Percentiles rank a stretch among this genome's conserved stretches.
Conservation (phyloP, 2,797 vertebrate genomes). For the Clangula hyemalis region DNA sequence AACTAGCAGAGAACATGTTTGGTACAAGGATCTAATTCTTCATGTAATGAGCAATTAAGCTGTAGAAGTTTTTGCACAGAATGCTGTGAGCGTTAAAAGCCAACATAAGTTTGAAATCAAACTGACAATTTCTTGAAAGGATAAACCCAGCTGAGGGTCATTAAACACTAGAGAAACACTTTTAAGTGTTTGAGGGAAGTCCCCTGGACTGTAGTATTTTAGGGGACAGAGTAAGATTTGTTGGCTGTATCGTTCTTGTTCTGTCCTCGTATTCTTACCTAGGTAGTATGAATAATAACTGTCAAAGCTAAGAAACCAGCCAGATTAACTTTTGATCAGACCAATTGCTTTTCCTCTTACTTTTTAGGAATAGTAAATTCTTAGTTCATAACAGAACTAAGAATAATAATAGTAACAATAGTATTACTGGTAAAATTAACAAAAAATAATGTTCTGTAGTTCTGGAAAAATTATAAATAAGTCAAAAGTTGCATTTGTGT, state of each 20-base stretch:
- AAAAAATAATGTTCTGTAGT: neutral
- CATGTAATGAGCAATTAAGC: conserved; percentile 20
- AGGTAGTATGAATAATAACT: neutral
- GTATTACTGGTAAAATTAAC: neutral
- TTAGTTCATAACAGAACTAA: neutral
- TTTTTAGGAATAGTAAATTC: neutral
- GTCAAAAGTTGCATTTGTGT: neutral
- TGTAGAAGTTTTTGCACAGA: neutral
- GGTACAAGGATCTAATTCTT: neutral
- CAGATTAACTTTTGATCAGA: neutral
- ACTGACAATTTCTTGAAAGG: neutral
- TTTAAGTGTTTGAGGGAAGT: neutral
- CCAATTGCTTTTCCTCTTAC: neutral
- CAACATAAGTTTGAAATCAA: neutral
- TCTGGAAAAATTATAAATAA: neutral
- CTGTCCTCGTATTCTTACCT: neutral
- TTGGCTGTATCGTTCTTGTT: neutral
- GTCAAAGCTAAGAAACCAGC: neutral
- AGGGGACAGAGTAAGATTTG: neutral
- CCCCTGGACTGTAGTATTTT: neutral
- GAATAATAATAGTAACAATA: neutral
- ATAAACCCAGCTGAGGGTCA: neutral
- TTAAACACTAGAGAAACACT: neutral
- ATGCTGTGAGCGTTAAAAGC: neutral
- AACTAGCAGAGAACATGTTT: neutral